Percentiles rank a stretch among this genome's conserved stretches.
phyloP scores from a whole-genome alignment of 2,113 vertebrate genomes.

The Neoarius graeffei region DNA sequence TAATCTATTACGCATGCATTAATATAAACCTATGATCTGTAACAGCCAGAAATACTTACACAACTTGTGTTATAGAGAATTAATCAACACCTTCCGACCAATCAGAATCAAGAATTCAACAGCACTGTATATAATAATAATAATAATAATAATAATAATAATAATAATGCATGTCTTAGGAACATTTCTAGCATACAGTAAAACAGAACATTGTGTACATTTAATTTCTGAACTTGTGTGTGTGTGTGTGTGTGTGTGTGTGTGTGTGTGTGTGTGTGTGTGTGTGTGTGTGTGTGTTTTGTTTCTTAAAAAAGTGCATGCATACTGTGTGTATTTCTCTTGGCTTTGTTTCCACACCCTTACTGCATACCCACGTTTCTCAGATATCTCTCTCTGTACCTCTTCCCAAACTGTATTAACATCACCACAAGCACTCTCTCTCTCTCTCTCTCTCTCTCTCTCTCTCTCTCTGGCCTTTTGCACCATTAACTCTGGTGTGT shows the following conservation, averaged over 20 bases:
- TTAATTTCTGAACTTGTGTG: background rate
- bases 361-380: constrained; percentile 5
- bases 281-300: constrained; percentile 48
- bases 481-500: constrained; percentile 22
- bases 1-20: no score
- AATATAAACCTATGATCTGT: no score
- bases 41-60: no score
- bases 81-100: background rate
- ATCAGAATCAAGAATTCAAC: background rate
- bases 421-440: background rate
- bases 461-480: background rate
- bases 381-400: background rate
- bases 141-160: no score
- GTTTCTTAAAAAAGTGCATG: background rate
- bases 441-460: background rate
- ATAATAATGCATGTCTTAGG: no score
- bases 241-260: background rate
- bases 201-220: background rate
- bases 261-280: background rate
- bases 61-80: no score
- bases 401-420: background rate
- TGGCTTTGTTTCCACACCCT: constrained; percentile 7
- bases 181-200: background rate
- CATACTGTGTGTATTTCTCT: constrained; percentile 30
- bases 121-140: no score